Conservation (phyloP, 2,888 invertebrate genomes). For the Physocephala rufipes region DNA sequence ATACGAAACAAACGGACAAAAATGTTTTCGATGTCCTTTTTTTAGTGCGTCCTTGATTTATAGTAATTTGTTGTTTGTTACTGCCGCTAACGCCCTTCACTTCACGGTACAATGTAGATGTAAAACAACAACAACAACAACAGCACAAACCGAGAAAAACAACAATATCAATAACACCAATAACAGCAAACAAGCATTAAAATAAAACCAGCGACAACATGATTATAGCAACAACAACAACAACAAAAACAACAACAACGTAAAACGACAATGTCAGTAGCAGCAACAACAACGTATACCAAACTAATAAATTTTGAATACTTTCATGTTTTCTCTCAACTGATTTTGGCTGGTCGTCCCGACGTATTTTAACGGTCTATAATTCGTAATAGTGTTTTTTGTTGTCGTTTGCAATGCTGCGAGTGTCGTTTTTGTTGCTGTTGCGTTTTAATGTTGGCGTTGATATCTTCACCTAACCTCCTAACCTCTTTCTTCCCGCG, state of each 20-base stretch:
- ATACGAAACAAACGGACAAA: no score
- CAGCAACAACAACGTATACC: conserved; percentile 33
- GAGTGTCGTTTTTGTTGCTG: neutral
- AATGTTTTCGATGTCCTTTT: conserved; percentile 25
- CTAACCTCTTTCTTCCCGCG: conserved; percentile 13
- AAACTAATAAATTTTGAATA: conserved; percentile 46
- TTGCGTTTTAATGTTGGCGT: conserved; percentile 24
- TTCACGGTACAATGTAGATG: conserved; percentile 20
- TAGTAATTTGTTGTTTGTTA: conserved; percentile 46
- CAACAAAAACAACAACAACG: conserved; percentile 29
- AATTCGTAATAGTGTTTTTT: conserved; percentile 16
- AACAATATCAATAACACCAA: conserved; percentile 6
- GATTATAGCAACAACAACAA: conserved; percentile 2
- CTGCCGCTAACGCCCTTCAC: conserved; percentile 30
- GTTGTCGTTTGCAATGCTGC: conserved; percentile 19
- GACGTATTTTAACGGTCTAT: conserved; percentile 16
- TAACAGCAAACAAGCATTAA: conserved; percentile 19
- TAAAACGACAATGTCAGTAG: conserved; percentile 24
- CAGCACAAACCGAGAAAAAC: conserved; percentile 6
- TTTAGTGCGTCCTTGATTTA: conserved; percentile 47
- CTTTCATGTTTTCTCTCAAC: conserved; percentile 40
- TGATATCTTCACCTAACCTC: no score
- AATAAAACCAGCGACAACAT: no score
- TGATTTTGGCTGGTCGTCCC: conserved; percentile 23
- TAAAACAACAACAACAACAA: conserved; percentile 22